Percentiles rank a stretch among this genome's conserved stretches.
Conservation (phyloP, 2,797 vertebrate species). For the Hafferia zeledoni region DNA sequence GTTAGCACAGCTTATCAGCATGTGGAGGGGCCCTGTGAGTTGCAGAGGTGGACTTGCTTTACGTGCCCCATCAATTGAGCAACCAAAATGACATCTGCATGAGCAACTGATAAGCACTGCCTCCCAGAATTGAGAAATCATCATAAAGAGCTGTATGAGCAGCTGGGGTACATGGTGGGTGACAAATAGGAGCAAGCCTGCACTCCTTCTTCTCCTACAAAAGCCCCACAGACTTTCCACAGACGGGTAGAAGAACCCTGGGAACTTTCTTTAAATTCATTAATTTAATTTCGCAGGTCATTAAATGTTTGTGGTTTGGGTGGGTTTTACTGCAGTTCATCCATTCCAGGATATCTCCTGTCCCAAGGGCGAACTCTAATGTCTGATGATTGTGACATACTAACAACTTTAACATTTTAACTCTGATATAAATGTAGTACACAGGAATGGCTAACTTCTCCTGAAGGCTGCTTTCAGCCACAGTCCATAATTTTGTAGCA, state of each 20-base stretch:
- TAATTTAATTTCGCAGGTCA: neutral
- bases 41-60: neutral
- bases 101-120: conserved; percentile 3
- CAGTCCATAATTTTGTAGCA: neutral
- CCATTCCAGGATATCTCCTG: neutral
- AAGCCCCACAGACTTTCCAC: neutral
- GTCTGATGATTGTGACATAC: neutral
- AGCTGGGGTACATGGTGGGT: accelerated
- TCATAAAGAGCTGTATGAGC: neutral
- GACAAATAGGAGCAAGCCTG: neutral
- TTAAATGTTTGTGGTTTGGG: neutral
- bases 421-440: neutral
- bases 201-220: neutral
- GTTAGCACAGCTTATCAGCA: conserved; percentile 15
- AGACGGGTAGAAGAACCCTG: neutral
- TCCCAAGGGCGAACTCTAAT: neutral
- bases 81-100: neutral
- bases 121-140: conserved; percentile 9
- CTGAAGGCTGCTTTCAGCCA: neutral
- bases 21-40: neutral
- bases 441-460: neutral
- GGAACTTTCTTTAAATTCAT: neutral
- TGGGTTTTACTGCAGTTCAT: neutral
- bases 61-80: neutral
- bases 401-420: neutral